These are phyloP conservation scores for Psilopogon haemacephalus DNA, from an alignment of 2,113 vertebrate species.

Conservation along the genomic window DNA sequence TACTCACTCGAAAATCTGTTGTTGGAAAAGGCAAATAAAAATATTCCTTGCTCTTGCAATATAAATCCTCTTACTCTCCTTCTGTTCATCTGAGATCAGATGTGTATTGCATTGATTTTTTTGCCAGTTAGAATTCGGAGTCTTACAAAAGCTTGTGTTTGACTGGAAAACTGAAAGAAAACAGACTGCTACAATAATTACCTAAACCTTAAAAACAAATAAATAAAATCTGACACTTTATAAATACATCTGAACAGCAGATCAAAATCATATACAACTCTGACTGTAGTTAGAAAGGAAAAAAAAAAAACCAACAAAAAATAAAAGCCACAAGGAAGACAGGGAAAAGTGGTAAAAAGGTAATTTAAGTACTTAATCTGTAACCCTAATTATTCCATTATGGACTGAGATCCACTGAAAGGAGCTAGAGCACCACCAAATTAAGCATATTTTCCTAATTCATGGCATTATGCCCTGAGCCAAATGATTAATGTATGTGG, in stretches of 20 bases:
- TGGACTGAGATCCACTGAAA: not conserved
- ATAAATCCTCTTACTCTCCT: not conserved
- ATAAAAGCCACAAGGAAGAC: not conserved
- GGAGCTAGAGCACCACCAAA: not conserved
- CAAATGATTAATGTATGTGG: not conserved
- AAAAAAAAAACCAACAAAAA: not conserved
- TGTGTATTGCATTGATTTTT: not conserved
- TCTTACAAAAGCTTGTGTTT: not conserved
- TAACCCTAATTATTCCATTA: not conserved
- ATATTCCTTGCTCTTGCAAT: not conserved
- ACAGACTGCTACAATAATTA: not conserved
- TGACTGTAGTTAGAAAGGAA: not conserved
- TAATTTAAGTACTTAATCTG: not conserved
- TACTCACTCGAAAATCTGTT: slow-evolving; percentile 22
- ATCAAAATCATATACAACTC: not conserved
- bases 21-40: slow-evolving; percentile 11
- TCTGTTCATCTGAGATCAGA: not conserved
- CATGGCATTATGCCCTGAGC: not conserved
- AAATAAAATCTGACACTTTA: not conserved
- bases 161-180: not conserved
- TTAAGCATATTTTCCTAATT: not conserved
- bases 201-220: not conserved
- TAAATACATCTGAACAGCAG: not conserved
- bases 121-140: not conserved
- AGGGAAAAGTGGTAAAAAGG: not conserved